Base-by-base conservation (phyloP, 2,113 vertebrate genomes). In the Plotosus lineatus region DNA sequence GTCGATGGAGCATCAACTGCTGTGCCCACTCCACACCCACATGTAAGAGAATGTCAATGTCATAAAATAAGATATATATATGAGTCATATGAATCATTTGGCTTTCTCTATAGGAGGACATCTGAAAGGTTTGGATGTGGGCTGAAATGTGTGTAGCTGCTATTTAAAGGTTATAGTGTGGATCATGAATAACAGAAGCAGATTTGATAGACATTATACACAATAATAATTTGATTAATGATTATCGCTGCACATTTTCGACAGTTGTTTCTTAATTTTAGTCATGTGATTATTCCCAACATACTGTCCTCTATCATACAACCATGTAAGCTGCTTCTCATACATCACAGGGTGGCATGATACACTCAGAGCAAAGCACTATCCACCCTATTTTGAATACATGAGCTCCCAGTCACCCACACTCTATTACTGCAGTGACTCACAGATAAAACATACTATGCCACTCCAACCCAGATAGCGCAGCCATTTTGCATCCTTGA, bases 11-110 rank as follows among this genome's bases (percentile, higher is more conserved):
- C 69, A 74, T 50, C 42, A 31, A 21, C 42, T 53, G 10, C 46
- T 51, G 44, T 31, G 9, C n/a, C 42, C 38, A 26, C 40, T 79
- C 63, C 51, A 21, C 63, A 56, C 42, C 55, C 73, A 76, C 17
- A 60, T 38, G 69, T 63, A 44, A 77, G 53, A 63, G 12, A 42
- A 80, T 65, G 74, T 36, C 58, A 68, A 40, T n/a, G 19, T 48
- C 44, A 77, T 31, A 36, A 77, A 80, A 61, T 28, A 17, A 73
- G 46, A 73, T 36, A 73, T 44, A 73, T 44, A 44, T 12, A 73
- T 51, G 69, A 71, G 31, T 42, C 48, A 42, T 36, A 50, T 19
- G 55, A 80, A 33, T 74, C 79, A 74, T 46, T 19, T 15, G 28
- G 48, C 6, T 71, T 61, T 14, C 19, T 53, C 58, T 46, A 61